Evolutionary conservation across 2,797 vertebrate genomes (phyloP), one percentile per base, ranked within the genome.

Genomic region (Columba guinea): DNA sequence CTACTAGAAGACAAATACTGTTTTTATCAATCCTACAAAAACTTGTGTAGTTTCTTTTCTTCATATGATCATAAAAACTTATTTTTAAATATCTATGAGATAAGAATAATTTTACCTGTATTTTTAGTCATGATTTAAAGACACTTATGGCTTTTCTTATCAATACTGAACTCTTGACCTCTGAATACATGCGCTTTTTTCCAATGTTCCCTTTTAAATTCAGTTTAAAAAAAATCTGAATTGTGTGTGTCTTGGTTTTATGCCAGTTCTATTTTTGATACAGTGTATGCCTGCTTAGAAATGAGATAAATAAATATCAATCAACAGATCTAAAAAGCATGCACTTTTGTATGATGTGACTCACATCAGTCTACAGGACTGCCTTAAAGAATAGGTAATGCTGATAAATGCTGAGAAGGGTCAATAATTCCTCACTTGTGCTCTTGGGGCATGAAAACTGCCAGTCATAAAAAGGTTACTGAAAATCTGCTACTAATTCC

Each of bases 381-480:
- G 44, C 67, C 70, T 82, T 79, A 63, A 87, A 80, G 75, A 93
- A 84, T 48, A 94, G 52, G 59, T 67, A 92, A 60, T 26, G 44
- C 74, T 63, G 70, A 73, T 59, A 92, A 95, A 92, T 48, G 49
- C 77, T 56, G 35, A 91, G 63, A 92, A 97, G 89, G 70, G 93
- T 95, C 81, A 93, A 35, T 70, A 89, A 94, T 89, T 89, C 70
- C 87, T 84, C 73, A 58, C 49, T 60, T 70, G 63, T 74, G 74
- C 48, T 90, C 71, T 35, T 63, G n/a, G 44, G 88, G 67, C 87
- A 74, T 15, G 32, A 90, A 90, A 93, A 76, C n/a, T 58, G 39
- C 56, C 44, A 87, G 74, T 58, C 0, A 0, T 46, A 81, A 86
- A 90, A 82, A 84, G 59, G 58, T 67, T 58, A 67, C 80, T 56